Evolutionary conservation across 2,888 invertebrate genomes (phyloP), one percentile per base, ranked within the genome.

Genomic region (Abscondita cerata): DNA sequence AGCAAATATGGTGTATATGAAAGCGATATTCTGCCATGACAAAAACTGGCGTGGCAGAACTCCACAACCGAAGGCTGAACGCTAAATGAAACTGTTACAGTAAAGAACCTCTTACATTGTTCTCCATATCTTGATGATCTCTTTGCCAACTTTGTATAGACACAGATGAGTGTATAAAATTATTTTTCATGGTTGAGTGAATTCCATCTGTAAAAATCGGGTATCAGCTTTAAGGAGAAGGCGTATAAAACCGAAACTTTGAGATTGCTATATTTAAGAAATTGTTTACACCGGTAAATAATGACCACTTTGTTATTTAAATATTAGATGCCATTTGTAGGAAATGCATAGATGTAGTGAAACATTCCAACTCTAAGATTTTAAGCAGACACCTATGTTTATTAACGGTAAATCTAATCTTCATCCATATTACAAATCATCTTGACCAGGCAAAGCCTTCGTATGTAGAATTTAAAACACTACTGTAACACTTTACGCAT

Each of bases 391-490:
- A n/a, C n/a, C n/a, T n/a, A 41, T 31, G 44, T 53, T 44, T 53
- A 41, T 33, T 25, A 31, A 40, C 41, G 44, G 41, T 53, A 41
- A 13, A 13, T 16, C 16, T 12, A 40, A n/a, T 44, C n/a, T 25
- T n/a, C n/a, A 13, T 25, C 16, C 15, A 31, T 16, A 36, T 25
- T 56, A 40, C 9, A 48, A 53, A 59, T 53, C 20, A 59, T 59
- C 52, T 25, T 25, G 52, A 47, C 41, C 20, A 58, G 36, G 53
- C 52, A 53, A 38, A 58, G 52, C 56, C 52, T 52, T 36, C 18
- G 50, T 58, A 50, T 58, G 56, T 52, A 59, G 52, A 52, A 59
- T 59, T 54, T 59, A 56, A 55, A 63, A 63, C 63, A n/a, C 63
- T 62, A 62, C 62, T 63, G 52, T 52, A 52, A 41, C 58, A 48